These are phyloP conservation scores for Apodemia hepburni DNA, from an alignment of 2,888 invertebrate species.

Conservation along the genomic window DNA sequence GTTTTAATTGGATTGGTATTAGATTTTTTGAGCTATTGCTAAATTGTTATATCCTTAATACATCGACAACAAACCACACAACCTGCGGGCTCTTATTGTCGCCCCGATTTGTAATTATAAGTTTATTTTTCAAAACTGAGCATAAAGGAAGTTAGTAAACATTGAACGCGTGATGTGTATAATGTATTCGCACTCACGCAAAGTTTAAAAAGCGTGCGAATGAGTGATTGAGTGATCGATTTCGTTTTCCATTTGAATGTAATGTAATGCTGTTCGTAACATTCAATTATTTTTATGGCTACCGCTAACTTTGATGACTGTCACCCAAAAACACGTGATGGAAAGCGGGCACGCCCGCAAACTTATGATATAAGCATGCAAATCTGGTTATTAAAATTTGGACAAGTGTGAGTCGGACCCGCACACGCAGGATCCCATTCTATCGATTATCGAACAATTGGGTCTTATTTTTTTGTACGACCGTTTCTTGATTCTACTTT, in stretches of 20 bases:
- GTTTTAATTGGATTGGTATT: no score
- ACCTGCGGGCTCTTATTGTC: neutral
- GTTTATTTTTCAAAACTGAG: neutral
- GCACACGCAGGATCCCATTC: no score
- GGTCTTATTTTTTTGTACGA: no score
- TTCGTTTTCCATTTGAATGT: slow-evolving; percentile 12
- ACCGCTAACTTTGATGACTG: neutral
- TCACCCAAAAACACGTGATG: slow-evolving; percentile 1
- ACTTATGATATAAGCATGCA: slow-evolving; percentile 5
- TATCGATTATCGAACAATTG: no score
- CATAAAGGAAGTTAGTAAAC: neutral
- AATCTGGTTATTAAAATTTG: neutral
- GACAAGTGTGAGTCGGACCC: no score
- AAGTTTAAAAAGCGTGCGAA: slow-evolving; percentile 12
- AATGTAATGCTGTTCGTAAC: slow-evolving; percentile 12
- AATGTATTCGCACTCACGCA: slow-evolving; percentile 2
- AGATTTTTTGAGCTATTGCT: no score
- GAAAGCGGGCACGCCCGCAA: neutral
- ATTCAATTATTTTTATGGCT: slow-evolving; percentile 5
- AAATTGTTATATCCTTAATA: no score
- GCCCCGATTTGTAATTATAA: neutral
- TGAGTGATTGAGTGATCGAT: slow-evolving; percentile 5
- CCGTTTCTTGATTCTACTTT: no score
- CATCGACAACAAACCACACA: no score
- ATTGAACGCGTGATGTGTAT: neutral